A percentile compares a stretch with the other conserved stretches of the same genome.
phyloP scores from a whole-genome alignment of 35 echinoderm and acorn worm genomes.

The Lytechinus pictus region DNA sequence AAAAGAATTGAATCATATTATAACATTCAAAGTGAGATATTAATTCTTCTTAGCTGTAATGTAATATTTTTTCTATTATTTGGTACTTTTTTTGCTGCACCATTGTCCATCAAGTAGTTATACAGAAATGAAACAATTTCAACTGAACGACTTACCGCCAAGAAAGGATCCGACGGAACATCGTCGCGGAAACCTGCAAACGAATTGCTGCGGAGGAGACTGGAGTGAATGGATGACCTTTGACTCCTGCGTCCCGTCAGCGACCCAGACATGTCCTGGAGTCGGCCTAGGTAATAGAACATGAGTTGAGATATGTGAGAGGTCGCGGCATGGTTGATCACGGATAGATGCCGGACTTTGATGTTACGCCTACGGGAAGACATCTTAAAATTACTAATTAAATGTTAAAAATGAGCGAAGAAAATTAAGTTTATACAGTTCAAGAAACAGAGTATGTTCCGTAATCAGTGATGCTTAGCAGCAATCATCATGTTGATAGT shows the following conservation, averaged over 20 bases:
- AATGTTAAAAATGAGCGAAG: neutral
- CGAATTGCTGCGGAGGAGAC: conserved; percentile 70
- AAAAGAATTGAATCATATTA: too few relatives aligned
- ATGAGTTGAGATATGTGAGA: conserved; percentile 71
- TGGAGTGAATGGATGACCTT: conserved; percentile 53
- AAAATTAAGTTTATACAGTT: neutral
- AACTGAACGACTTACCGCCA: conserved; percentile 31
- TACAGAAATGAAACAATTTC: neutral
- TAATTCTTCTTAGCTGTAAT: too few relatives aligned
- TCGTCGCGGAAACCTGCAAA: conserved; percentile 75
- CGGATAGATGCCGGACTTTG: conserved; percentile 28
- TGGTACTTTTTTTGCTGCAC: neutral
- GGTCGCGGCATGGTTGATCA: conserved; percentile 47
- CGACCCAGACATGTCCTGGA: conserved; percentile 74
- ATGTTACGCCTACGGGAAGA: conserved; percentile 16
- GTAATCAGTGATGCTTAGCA: neutral
- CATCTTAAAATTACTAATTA: neutral
- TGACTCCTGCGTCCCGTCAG: conserved; percentile 62
- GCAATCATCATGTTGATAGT: neutral
- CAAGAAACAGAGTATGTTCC: neutral
- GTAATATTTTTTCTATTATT: too few relatives aligned
- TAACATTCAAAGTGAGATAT: too few relatives aligned
- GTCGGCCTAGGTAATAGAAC: conserved; percentile 76
- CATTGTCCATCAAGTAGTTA: neutral
- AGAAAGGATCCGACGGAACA: conserved; percentile 16